phyloP scores from a whole-genome alignment of 2,113 vertebrate genomes.

The cattle (Bos taurus) region DNA sequence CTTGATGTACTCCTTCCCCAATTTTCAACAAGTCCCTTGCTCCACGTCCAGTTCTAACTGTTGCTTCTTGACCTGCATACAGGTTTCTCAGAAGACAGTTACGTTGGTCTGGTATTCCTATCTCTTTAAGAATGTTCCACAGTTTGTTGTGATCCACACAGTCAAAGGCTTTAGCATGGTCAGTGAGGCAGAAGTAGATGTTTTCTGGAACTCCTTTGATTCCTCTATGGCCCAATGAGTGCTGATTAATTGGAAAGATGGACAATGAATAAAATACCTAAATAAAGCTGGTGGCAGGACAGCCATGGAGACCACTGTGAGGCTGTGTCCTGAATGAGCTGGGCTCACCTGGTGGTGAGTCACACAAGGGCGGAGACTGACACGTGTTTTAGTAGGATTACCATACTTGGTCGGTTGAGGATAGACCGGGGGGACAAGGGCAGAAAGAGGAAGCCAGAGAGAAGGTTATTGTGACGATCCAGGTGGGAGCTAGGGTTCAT shows the following conservation, averaged over 20 bases:
- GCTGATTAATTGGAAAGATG: neutral
- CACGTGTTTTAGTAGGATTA: accelerated
- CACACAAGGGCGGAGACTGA: neutral
- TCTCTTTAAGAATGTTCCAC: neutral
- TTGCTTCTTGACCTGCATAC: neutral
- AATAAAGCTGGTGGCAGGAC: neutral
- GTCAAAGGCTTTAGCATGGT: neutral
- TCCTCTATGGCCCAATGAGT: neutral
- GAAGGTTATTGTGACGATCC: accelerated
- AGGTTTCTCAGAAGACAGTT: neutral
- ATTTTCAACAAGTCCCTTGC: neutral
- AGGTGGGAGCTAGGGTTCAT: neutral
- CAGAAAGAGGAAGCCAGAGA: neutral
- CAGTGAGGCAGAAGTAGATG: neutral
- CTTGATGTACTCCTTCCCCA: neutral
- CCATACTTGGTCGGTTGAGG: accelerated
- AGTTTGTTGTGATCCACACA: neutral
- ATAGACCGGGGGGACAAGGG: accelerated
- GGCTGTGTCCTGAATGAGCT: neutral
- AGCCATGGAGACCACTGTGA: neutral
- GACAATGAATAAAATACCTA: neutral
- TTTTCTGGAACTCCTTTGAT: neutral
- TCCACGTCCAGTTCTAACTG: neutral
- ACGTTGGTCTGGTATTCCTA: neutral
- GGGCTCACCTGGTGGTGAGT: accelerated